phyloP scores from a whole-genome alignment of 2,113 vertebrate genomes.

The Alexandromys fortis region DNA sequence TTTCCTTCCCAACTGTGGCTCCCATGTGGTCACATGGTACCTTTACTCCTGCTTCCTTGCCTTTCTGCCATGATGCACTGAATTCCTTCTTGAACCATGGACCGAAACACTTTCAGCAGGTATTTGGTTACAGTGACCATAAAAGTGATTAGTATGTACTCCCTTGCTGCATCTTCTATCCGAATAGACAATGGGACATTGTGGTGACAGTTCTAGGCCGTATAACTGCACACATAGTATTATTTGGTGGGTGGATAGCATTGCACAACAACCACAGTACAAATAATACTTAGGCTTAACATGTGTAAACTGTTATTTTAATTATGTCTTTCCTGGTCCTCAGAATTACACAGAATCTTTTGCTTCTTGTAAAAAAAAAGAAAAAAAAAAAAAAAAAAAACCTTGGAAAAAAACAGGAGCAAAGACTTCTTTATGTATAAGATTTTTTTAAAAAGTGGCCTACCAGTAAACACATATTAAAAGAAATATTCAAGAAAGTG shows the following conservation, averaged over 20 bases:
- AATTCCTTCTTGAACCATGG: not conserved
- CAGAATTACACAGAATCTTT: not conserved
- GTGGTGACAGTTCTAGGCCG: not conserved
- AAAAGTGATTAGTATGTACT: not conserved
- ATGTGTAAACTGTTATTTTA: not conserved
- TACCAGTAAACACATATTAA: not conserved
- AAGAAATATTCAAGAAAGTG: not conserved
- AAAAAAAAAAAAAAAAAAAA: conserved; percentile 63
- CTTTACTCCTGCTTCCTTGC: not conserved
- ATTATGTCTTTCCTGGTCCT: not conserved
- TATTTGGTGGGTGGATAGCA: not conserved
- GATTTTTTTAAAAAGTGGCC: not conserved
- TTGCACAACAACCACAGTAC: not conserved
- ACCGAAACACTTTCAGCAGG: not conserved
- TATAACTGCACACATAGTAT: not conserved
- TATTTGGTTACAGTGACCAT: not conserved
- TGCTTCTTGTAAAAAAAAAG: conserved; percentile 36
- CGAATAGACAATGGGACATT: not conserved
- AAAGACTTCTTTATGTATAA: not conserved
- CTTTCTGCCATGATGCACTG: not conserved
- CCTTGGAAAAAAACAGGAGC: not conserved
- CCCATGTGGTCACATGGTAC: not conserved
- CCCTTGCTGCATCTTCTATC: not conserved
- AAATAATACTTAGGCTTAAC: not conserved
- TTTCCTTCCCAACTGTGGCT: not conserved